Base-by-base conservation (phyloP, 2,113 vertebrate species). In the Oreochromis aureus region DNA sequence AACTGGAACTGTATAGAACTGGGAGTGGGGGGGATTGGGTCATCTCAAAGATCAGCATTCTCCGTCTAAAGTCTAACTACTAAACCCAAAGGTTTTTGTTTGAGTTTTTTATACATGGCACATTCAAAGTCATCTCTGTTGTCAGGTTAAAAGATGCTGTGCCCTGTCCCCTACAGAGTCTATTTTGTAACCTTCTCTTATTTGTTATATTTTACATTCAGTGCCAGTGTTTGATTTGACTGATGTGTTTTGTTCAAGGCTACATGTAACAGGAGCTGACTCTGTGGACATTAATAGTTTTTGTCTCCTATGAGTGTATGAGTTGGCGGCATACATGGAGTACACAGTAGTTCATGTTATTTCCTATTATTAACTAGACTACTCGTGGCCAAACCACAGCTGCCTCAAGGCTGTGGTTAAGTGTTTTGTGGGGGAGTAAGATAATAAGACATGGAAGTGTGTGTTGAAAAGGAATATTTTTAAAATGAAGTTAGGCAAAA, bases 391-490 rank as follows among this genome's bases (percentile, higher is more conserved):
- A 84, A 84, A 87, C 86, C 87, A 16, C 87, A 53, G 71, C 51
- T 44, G 51, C 76, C 83, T 81, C 73, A 18, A 2, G 82, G 81
- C 58, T 83, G 80, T 34, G 58, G 66, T 3, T 61, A 78, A 32
- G 69, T 87, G 88, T 92, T 81, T 81, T 39, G 55, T 51, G 76
- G 24, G 34, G 32, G 18, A 36, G 30, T 16, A 12, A 58, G 32
- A 81, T 81, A 82, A 82, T 55, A 46, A 53, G 73, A 36, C 19
- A 3, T 12, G 46, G 63, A 79, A 83, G 82, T 56, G 55, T 46
- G 80, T 88, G 88, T 58, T 87, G 88, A 89, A 85, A 83, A 48
- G 51, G 69, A 69, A 83, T 87, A 83, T 87, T 89, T 89, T 59
- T 18, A 24, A 81, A 19, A 13, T 30, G 44, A 48, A 36, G 58